Evolutionary conservation across 2,888 invertebrate genomes (phyloP).

Genomic region (Odontomyia ornata): DNA sequence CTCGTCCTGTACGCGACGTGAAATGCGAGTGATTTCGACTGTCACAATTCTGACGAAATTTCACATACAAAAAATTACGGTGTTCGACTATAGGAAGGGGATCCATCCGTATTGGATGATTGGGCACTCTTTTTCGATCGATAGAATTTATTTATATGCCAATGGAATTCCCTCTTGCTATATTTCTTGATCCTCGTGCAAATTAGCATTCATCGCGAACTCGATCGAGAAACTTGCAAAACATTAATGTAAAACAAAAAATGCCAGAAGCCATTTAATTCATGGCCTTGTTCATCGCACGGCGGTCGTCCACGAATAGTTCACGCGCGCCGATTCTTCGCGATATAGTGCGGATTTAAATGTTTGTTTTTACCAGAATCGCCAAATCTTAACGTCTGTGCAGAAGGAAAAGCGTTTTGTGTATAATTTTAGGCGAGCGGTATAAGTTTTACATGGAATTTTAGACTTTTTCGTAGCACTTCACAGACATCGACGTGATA

Average conservation of each 20-base stretch:
- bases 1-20: neutral
- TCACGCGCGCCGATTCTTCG: constrained; percentile 38
- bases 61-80: constrained; percentile 37
- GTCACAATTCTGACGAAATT: constrained; percentile 42
- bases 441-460: constrained; percentile 65
- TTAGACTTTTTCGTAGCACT: constrained; percentile 66
- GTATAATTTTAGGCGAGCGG: constrained; percentile 65
- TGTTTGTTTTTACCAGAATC: constrained; percentile 60
- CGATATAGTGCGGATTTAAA: constrained; percentile 44
- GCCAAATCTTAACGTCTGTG: constrained; percentile 43
- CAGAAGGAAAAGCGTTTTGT: constrained; percentile 57
- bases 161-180: neutral
- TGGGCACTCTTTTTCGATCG: constrained; percentile 33
- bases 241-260: constrained; percentile 35
- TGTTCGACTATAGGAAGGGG: constrained; percentile 11
- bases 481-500: constrained; percentile 72
- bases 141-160: neutral
- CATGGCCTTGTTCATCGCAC: constrained; percentile 25
- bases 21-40: neutral
- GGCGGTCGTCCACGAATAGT: constrained; percentile 23
- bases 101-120: neutral
- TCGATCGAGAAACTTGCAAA: neutral
- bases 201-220: constrained; percentile 30
- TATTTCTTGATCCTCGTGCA: neutral
- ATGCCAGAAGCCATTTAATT: constrained; percentile 49